Percentiles rank a stretch among this genome's conserved stretches.
Evolutionary conservation across 1,140 invertebrate species (phyloP).

Genomic region (Planococcus citri): DNA sequence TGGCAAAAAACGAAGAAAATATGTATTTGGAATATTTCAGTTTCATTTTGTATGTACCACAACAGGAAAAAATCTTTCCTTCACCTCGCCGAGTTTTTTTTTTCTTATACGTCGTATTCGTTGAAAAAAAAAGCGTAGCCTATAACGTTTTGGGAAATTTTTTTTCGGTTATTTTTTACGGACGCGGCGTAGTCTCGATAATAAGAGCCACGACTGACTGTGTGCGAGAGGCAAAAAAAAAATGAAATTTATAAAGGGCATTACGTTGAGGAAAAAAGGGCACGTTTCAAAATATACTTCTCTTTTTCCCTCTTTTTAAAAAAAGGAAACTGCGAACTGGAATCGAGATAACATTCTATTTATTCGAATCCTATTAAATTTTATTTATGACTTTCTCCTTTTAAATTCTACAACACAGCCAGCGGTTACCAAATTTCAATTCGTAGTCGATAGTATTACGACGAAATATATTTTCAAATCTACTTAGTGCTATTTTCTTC

Average conservation of each 20-base stretch:
- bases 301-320: neutral
- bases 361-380: conserved; percentile 8
- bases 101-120: neutral
- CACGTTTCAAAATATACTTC: neutral
- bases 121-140: neutral
- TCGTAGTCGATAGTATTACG: neutral
- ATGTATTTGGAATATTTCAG: neutral
- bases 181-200: neutral
- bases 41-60: neutral
- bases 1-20: no score
- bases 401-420: neutral
- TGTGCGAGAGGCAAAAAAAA: neutral
- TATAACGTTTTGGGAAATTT: neutral
- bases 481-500: neutral
- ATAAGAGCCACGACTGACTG: neutral
- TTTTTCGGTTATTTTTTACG: neutral
- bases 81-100: neutral
- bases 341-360: conserved; percentile 7
- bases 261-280: neutral
- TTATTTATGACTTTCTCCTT: neutral
- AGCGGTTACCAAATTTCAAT: neutral
- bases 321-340: conserved; percentile 2
- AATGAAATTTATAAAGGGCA: conserved; percentile 4
- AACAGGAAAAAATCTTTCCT: neutral
- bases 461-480: neutral